A percentile compares a stretch with the other conserved stretches of the same genome.
Conservation (phyloP, 2,797 vertebrate genomes). For the Argya squamiceps region DNA sequence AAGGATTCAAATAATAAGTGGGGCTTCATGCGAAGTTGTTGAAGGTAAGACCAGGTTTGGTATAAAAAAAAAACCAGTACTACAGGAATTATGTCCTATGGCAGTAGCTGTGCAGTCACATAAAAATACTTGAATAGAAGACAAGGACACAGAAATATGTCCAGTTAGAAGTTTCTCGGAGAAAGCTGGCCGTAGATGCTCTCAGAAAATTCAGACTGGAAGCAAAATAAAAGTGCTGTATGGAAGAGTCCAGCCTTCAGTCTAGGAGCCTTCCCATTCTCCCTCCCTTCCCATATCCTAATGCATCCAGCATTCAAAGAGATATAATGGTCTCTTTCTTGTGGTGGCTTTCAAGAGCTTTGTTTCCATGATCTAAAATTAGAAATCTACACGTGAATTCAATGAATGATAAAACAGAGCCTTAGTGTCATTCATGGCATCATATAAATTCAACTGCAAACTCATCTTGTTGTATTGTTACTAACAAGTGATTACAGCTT, state of each 20-base stretch:
- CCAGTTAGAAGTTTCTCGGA: not conserved
- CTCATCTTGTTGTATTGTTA: not conserved
- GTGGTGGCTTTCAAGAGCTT: not conserved
- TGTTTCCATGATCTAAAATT: not conserved
- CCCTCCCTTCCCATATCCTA: not conserved
- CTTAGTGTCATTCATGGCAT: not conserved
- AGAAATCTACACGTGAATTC: not conserved
- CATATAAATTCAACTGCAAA: not conserved
- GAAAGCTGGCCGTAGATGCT: not conserved
- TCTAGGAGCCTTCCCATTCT: not conserved
- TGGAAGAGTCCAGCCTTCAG: not conserved
- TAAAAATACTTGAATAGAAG: not conserved
- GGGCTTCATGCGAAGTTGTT: rapidly evolving
- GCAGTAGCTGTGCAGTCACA: not conserved
- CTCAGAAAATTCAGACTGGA: not conserved
- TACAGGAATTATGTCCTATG: not conserved
- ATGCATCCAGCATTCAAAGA: not conserved
- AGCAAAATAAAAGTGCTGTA: not conserved
- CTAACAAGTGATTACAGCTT: not conserved
- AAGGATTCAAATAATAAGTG: not conserved
- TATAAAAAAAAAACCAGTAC: not conserved
- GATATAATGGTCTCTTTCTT: not conserved
- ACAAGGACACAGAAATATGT: not conserved
- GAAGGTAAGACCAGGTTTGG: not conserved
- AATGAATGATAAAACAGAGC: not conserved